These are phyloP conservation scores for Pyrrhia umbra DNA, from an alignment of 2,888 invertebrate genomes.

Conservation along the genomic window DNA sequence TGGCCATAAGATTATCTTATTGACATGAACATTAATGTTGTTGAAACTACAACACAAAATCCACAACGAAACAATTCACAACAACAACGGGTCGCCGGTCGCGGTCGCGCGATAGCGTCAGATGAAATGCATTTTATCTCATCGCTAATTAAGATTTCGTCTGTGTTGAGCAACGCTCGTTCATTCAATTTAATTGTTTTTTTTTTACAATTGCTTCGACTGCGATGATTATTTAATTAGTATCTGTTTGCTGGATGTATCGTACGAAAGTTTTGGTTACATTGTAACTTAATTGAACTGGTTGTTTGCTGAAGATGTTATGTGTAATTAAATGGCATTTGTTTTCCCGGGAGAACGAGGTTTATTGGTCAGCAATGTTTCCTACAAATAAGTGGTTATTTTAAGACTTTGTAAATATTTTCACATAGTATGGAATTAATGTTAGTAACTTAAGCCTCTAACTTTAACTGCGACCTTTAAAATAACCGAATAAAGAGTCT, in stretches of 20 bases:
- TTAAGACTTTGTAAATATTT: constrained; percentile 28
- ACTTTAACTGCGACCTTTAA: too few species aligned
- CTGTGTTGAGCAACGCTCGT: constrained; percentile 54
- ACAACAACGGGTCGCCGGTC: constrained; percentile 13
- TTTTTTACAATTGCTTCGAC: constrained; percentile 30
- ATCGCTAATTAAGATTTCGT: constrained; percentile 71
- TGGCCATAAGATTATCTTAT: too few species aligned
- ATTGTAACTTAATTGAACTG: constrained; percentile 50
- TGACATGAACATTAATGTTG: too few species aligned
- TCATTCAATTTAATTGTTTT: constrained; percentile 50
- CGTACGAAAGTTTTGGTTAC: constrained; percentile 27
- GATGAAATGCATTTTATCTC: constrained; percentile 62
- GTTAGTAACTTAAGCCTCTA: background rate
- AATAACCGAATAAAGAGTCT: too few species aligned
- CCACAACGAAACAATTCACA: background rate
- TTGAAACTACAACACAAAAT: background rate
- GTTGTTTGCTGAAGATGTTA: constrained; percentile 31
- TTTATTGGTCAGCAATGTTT: constrained; percentile 29
- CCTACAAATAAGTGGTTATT: constrained; percentile 30
- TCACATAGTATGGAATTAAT: constrained; percentile 14
- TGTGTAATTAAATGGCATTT: constrained; percentile 48
- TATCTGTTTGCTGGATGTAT: constrained; percentile 16
- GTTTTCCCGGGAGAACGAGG: constrained; percentile 22
- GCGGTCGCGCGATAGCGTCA: constrained; percentile 13
- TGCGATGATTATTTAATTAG: constrained; percentile 52